Conservation (phyloP, 2,113 vertebrate species). For the Carassius gibelio region DNA sequence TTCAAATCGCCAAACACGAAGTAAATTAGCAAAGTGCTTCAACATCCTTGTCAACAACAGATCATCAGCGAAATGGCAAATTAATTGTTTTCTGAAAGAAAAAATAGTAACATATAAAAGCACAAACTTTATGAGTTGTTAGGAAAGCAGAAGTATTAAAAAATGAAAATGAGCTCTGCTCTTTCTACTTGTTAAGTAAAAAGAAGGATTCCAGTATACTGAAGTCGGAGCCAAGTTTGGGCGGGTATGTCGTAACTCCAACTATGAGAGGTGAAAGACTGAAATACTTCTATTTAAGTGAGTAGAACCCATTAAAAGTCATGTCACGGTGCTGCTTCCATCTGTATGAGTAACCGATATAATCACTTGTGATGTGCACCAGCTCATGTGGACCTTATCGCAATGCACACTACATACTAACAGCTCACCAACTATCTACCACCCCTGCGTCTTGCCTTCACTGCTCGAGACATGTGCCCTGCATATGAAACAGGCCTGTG, state of each 20-base stretch:
- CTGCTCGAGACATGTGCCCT: slow-evolving; percentile 10
- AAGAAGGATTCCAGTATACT: not conserved
- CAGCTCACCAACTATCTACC: slow-evolving; percentile 29
- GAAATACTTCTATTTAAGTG: slow-evolving; percentile 26
- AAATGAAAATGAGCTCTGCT: slow-evolving; percentile 30
- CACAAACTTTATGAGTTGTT: not conserved
- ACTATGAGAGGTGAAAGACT: slow-evolving; percentile 26
- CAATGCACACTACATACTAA: slow-evolving; percentile 28
- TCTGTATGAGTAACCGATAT: slow-evolving; percentile 17
- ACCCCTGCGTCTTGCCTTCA: too few relatives aligned
- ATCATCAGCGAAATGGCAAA: not conserved
- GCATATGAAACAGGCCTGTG: slow-evolving; percentile 39
- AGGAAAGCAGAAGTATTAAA: slow-evolving; percentile 4
- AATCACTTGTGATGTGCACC: slow-evolving; percentile 23
- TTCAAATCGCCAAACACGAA: not conserved
- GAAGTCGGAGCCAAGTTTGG: slow-evolving; percentile 15
- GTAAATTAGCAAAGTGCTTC: not conserved
- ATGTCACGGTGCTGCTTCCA: slow-evolving; percentile 3
- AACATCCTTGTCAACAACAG: not conserved
- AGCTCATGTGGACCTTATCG: not conserved
- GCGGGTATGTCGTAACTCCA: not conserved
- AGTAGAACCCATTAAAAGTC: slow-evolving; percentile 27
- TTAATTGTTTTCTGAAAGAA: not conserved
- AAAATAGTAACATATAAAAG: not conserved
- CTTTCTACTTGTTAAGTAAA: slow-evolving; percentile 18